Base-by-base conservation (phyloP, 2,888 invertebrate genomes). In the Rhaphigaster nebulosa region DNA sequence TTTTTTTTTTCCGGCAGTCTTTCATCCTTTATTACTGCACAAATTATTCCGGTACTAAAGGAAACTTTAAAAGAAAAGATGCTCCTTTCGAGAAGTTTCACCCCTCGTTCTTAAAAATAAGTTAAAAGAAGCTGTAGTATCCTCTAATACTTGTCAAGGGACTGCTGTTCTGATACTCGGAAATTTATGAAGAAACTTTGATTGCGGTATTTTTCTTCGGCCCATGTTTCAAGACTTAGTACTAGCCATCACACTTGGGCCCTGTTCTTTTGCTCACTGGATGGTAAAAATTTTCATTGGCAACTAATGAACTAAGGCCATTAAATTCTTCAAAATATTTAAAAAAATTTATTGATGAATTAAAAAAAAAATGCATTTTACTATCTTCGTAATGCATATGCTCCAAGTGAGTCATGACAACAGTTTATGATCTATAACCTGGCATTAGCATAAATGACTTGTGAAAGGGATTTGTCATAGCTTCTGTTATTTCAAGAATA, bases 181-280 rank as follows among this genome's bases (percentile, higher is more conserved):
- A 88, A 88, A 88, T 88, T 88, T 88, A 88, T 88, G 88, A 60
- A 88, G 54, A 88, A 88, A 88, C 88, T 88, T 88, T 88, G 88
- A 88, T 88, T 88, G 88, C 88, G 54, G 88, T n/a, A 88, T 88
- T 88, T 54, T 54, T 54, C 34, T 60, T 13, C 38, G 15, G 29
- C 38, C 54, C 88, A 38, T n/a, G 84, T 4, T 65, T 65, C 65
- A 29, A 29, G 65, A 10, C 65, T 65, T 60, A 15, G 65, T 29
- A 76, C 34, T 38, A 38, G 6, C 34, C 70, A 76, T 76, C 70
- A 20, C 20, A 2, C 70, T 38, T 26, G 6, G 20, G 8, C 1
- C 10, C 1, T 29, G n/a, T 29, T 65, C n/a, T n/a, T 18, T 65
- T 29, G 5, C 1, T n/a, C n/a, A 60, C 5, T 0, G 12, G 60